Base-by-base conservation (phyloP, 2,113 vertebrate genomes). In the Eonycteris spelaea region DNA sequence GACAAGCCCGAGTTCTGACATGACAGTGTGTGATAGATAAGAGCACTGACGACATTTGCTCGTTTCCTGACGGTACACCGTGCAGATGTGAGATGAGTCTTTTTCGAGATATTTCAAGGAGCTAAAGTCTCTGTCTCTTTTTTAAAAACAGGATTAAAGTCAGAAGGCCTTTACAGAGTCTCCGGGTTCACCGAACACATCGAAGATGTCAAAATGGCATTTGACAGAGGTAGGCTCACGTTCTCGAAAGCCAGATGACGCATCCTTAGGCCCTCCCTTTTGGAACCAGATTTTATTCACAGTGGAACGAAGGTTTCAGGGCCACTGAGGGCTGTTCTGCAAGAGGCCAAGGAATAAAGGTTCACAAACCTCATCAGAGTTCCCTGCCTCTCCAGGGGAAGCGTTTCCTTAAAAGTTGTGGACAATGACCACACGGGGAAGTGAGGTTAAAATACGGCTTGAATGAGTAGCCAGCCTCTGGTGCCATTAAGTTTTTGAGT, bases 151-250 rank as follows among this genome's bases (percentile, higher is more conserved):
- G 99, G 99, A 95, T 98, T 99, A 86, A 99, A 99, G 96, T 99
- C 99, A 0, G 99, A 99, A 98, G 99, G 99, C 61, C 99, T 99
- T 57, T 99, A 99, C 91, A 98, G 99, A 98, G 99, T 99, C 92
- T 99, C 99, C 15, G 99, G 99, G 95, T 99, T 99, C 98, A 99
- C 99, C 19, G 99, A 99, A 95, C 99, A 99, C 98, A 99, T 99
- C 68, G 99, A 99, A 98, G 99, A 99, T 38, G 99, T 99, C 94
- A 99, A 99, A 97, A 99, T 99, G 97, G 97, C 99, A 65, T 99
- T 99, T 98, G 99, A 99, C 97, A 98, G 99, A 99, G 99, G 99
- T 99, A 97, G 61, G 96, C 26, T 28, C 48, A 6, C 1, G 5
- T 57, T 38, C 55, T 15, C 51, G 18, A 70, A n/a, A 16, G 67